Base-by-base conservation (phyloP, 2,888 invertebrate species). In the Quadroppia sp. region DNA sequence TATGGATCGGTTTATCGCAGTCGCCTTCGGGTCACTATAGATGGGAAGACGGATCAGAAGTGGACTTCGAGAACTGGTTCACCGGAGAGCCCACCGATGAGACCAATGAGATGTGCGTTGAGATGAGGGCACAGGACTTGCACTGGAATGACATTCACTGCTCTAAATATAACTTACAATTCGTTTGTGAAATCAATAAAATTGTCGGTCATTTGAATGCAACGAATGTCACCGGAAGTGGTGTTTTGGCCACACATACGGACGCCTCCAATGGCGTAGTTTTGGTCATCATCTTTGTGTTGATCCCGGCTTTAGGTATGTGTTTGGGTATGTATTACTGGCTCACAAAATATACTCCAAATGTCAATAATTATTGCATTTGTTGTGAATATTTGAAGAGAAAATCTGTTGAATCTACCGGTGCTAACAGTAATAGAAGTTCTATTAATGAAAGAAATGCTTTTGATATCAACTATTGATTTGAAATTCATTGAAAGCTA, bases 121-220 rank as follows among this genome's bases (percentile, higher is more conserved):
- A 36, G 11, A 15, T 64, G 36, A 32, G 32, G n/a, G 36, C 32
- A 1, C 32, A 64, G n/a, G 64, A 64, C n/a, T 36, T 64, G 64
- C 32, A 9, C 9, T 64, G 64, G 64, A 64, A 64, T n/a, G n/a
- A 64, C n/a, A 17, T n/a, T 6, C 36, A 64, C 32, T 64, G 64
- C 20, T 30, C 28, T 6, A 15, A 3, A 15, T 6, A 25, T 20
- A 20, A 59, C 3, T 13, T 56, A 2, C 20, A 25, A 13, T 56
- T 56, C 25, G 23, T 56, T 20, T 45, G 45, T 13, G 45, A 45
- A 45, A 45, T 45, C 3, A 45, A 2, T 11, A 45, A 45, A 45
- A 45, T 45, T n/a, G n/a, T 7, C 45, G 2, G 2, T 17, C 13
- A 2, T 7, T 45, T 45, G 45, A 45, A n/a, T 45, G n/a, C 45